Base-by-base conservation (phyloP, 2,888 invertebrate species). In the Ariolimax columbianus region DNA sequence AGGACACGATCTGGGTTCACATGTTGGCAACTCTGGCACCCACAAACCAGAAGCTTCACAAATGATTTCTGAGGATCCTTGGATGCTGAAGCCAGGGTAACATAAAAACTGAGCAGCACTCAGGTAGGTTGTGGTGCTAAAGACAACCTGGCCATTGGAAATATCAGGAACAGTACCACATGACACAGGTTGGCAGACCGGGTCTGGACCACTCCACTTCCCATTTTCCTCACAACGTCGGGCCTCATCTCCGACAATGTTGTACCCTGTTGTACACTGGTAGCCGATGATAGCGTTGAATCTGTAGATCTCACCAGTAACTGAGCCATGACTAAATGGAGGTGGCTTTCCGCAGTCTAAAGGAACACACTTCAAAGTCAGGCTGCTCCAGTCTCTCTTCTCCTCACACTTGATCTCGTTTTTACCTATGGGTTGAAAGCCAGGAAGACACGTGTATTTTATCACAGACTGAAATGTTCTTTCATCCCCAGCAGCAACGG, bases 301-400 rank as follows among this genome's bases (percentile, higher is more conserved):
- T 36, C 87, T 87, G 77, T 89, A 88, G 55, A 85, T 83, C 2
- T 83, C 66, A 14, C 88, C 90, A 51, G 51, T 75, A 0, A 80
- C n/a, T 19, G 47, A 66, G 11, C 92, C 91, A 86, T 91, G 88
- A 0, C 85, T 66, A 0, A 92, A 86, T 17, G 86, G 75, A 14
- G 91, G 89, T 4, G 95, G 95, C 0, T 91, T 88, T 7, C 91
- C 92, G 89, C 95, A 95, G 75, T 93, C 92, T 23, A 94, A 90
- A 4, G 94, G 92, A 9, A 86, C 82, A 86, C 94, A 94, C 19
- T 66, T 80, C 3, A 91, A 90, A 7, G 83, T 82, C 11, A 88
- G 87, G 11, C 90, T 91, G 82, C 88, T 90, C 92, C 92, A 94
- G 0, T 79, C 81, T n/a, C 91, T 93, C 33, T 88, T 89, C 33